phyloP scores from a whole-genome alignment of 2,797 vertebrate genomes.

The Neosilurus mollespiculum region DNA sequence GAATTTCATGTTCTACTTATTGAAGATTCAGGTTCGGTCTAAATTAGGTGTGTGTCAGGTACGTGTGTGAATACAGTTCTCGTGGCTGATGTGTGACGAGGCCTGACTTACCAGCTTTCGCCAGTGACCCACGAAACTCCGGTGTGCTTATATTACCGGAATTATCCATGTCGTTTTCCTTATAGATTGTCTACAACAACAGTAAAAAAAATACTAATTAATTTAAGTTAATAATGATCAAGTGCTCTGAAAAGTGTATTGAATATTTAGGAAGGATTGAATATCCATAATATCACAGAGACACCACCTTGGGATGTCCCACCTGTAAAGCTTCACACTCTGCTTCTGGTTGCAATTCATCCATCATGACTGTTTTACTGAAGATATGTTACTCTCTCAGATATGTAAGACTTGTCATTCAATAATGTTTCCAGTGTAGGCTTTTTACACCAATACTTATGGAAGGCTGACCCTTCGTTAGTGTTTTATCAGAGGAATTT shows the following conservation, averaged over 20 bases:
- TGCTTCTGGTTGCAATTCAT: too few species aligned
- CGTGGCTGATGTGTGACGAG: neutral
- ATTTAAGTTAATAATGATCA: too few species aligned
- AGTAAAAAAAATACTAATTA: neutral
- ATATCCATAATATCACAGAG: too few species aligned
- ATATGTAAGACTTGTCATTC: neutral
- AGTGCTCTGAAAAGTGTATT: neutral
- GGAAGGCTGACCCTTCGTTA: neutral
- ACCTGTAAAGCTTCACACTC: too few species aligned
- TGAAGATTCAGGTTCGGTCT: too few species aligned
- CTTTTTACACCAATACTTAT: neutral
- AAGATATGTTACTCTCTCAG: neutral
- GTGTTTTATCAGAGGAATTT: neutral
- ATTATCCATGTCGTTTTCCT: conserved; percentile 78
- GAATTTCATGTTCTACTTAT: too few species aligned
- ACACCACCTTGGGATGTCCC: too few species aligned
- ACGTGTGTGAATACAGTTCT: neutral
- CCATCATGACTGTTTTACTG: too few species aligned
- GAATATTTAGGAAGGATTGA: neutral
- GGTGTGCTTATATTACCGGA: conserved; percentile 86
- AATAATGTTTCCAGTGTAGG: neutral
- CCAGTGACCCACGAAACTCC: conserved; percentile 82
- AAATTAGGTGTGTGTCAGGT: neutral
- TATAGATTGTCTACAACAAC: conserved; percentile 78
- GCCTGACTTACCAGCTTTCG: conserved; percentile 75